Conservation (phyloP, 2,113 vertebrate genomes). For the Cacatua alba region DNA sequence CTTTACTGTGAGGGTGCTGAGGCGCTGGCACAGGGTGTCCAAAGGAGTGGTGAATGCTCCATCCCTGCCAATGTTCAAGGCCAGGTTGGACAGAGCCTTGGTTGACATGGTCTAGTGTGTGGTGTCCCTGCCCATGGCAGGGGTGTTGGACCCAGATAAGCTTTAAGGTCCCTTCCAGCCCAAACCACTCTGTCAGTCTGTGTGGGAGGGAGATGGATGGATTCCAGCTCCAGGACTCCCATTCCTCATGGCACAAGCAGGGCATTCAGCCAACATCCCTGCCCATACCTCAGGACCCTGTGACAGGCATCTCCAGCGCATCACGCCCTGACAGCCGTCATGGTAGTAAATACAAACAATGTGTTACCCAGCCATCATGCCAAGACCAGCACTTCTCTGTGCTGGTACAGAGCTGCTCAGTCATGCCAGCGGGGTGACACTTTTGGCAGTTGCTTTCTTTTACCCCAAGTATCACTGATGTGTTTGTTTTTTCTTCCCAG, state of each 20-base stretch:
- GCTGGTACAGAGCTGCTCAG: background rate
- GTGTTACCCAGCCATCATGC: background rate
- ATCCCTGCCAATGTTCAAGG: background rate
- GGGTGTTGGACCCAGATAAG: background rate
- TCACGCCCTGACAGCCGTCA: accelerated
- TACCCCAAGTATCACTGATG: background rate
- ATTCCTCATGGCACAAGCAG: background rate
- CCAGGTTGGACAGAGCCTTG: background rate
- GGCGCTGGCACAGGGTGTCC: background rate
- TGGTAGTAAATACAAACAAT: background rate
- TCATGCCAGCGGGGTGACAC: background rate
- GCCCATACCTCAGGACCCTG: accelerated
- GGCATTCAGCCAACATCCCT: background rate
- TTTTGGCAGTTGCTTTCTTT: background rate
- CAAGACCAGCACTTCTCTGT: background rate
- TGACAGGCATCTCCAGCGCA: too few species aligned
- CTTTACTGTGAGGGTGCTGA: background rate
- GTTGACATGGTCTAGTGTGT: background rate
- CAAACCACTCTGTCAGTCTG: background rate
- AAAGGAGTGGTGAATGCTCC: background rate
- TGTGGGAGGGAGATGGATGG: background rate
- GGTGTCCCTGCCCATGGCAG: background rate
- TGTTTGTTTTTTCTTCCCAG: slow-evolving; percentile 6
- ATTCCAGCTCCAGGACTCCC: too few species aligned
- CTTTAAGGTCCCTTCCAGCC: background rate